Conservation (phyloP, 2,113 vertebrate species). For the Chloroceryle aenea region DNA sequence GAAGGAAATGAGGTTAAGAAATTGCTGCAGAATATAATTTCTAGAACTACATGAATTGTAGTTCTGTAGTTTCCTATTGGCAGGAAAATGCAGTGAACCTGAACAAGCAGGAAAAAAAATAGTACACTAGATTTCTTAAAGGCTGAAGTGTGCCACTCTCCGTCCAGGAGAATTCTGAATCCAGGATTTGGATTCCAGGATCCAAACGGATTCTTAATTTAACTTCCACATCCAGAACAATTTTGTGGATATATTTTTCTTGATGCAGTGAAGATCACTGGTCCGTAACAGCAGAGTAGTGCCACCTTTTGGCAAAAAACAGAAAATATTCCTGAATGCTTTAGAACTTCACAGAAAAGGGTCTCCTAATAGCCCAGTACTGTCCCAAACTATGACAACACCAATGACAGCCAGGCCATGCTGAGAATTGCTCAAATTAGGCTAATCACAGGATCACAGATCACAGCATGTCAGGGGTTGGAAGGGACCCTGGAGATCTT, state of each 20-base stretch:
- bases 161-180: neutral
- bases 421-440: neutral
- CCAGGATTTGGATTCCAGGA: neutral
- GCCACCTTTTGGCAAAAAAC: constrained; percentile 9
- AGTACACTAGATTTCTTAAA: neutral
- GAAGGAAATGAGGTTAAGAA: neutral
- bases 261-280: neutral
- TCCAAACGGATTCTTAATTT: neutral
- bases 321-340: neutral
- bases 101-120: neutral
- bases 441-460: neutral
- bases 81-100: neutral
- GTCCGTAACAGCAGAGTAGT: neutral
- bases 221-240: neutral
- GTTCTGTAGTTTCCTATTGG: neutral
- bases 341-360: neutral
- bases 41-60: neutral
- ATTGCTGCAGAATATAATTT: neutral
- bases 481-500: too few species aligned
- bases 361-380: neutral
- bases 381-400: neutral
- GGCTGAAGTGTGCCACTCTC: neutral
- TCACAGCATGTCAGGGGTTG: too few species aligned
- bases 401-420: neutral
- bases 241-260: neutral